Conservation (phyloP, 2,797 vertebrate genomes). For the Crax fasciolata region DNA sequence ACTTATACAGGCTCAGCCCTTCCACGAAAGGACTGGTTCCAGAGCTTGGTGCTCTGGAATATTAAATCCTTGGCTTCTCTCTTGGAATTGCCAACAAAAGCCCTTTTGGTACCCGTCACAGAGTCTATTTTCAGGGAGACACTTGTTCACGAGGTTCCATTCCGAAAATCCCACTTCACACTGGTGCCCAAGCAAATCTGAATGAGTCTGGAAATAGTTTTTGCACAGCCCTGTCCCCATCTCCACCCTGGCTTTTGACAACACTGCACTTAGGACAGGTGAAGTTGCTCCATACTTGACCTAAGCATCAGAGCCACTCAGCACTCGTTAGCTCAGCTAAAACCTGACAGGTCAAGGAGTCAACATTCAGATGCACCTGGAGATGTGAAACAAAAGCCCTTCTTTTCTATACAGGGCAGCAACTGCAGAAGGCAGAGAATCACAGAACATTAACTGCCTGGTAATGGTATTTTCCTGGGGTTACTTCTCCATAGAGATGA, state of each 20-base stretch:
- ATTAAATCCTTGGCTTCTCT: not conserved
- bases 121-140: not conserved
- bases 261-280: fast-evolving
- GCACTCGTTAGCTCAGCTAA: not conserved
- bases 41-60: not conserved
- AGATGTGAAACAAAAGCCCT: constrained; percentile 19
- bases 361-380: not conserved
- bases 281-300: not conserved
- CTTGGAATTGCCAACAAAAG: not conserved
- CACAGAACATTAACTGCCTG: not conserved
- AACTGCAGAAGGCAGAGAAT: fast-evolving
- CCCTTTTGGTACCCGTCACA: not conserved
- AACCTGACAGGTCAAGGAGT: not conserved
- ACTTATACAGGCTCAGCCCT: not conserved
- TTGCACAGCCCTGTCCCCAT: not conserved
- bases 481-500: not conserved
- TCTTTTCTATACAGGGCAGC: not conserved
- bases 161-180: not conserved
- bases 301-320: not conserved
- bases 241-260: not conserved
- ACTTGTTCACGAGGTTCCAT: not conserved
- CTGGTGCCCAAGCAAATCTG: not conserved
- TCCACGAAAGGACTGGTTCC: not conserved
- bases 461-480: not conserved
- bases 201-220: not conserved